phyloP scores from a whole-genome alignment of 2,113 vertebrate genomes.

The Gambusia holbrooki region DNA sequence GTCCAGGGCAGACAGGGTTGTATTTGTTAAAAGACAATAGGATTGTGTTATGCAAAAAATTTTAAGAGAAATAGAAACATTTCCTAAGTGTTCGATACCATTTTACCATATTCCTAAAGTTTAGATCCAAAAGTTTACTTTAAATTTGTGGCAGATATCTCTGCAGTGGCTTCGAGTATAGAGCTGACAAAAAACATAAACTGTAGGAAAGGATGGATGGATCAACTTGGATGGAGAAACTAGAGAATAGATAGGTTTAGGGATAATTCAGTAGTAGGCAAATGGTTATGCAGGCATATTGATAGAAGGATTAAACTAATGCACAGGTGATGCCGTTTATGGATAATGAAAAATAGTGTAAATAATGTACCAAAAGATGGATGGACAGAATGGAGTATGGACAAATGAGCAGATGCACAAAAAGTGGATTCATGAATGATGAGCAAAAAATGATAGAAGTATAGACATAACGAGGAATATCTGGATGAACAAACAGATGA shows the following conservation, averaged over 20 bases:
- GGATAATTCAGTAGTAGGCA: no score
- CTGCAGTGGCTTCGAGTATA: not conserved
- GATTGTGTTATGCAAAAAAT: slow-evolving; percentile 32
- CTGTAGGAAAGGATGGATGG: no score
- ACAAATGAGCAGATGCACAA: not conserved
- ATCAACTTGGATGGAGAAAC: no score
- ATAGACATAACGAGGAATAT: no score
- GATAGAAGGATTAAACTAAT: not conserved
- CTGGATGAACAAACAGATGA: no score
- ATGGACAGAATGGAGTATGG: no score
- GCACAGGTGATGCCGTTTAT: no score
- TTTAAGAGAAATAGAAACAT: slow-evolving; percentile 20
- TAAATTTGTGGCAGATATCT: not conserved
- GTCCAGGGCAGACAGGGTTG: slow-evolving; percentile 50
- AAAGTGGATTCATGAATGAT: not conserved
- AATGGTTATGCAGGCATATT: not conserved
- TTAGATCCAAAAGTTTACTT: not conserved
- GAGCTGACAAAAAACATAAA: not conserved
- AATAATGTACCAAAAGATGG: no score
- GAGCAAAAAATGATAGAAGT: no score
- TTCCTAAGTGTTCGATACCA: not conserved
- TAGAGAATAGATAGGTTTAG: no score
- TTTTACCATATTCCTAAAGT: not conserved
- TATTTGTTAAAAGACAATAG: slow-evolving; percentile 58
- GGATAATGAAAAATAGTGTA: no score